Conservation (phyloP, 1,140 invertebrate species). For the Spodoptera litura region DNA sequence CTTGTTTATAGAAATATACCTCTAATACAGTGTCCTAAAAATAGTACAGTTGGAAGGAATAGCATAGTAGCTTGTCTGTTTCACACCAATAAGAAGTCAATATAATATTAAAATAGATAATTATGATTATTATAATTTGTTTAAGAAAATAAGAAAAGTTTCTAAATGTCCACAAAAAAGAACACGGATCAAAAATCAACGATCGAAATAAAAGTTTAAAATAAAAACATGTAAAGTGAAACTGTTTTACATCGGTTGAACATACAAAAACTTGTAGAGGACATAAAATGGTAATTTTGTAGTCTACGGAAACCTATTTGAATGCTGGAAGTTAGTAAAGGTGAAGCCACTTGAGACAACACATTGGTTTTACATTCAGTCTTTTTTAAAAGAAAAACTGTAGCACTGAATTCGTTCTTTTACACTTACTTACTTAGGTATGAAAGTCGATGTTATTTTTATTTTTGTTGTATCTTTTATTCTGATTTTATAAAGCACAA, state of each 20-base stretch:
- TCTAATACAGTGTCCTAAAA: too few relatives aligned
- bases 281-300: conserved; percentile 53
- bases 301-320: conserved; percentile 50
- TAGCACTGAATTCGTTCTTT: background rate
- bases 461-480: background rate
- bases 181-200: background rate
- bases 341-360: conserved; percentile 21
- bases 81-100: too few relatives aligned
- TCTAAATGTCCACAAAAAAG: too few relatives aligned
- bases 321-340: conserved; percentile 38
- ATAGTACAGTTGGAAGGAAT: too few relatives aligned
- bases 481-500: too few relatives aligned
- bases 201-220: background rate
- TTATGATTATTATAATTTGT: too few relatives aligned
- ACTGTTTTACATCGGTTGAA: conserved; percentile 9
- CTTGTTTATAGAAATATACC: too few relatives aligned
- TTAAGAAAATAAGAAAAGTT: too few relatives aligned
- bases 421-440: background rate
- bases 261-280: conserved; percentile 33
- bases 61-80: too few relatives aligned
- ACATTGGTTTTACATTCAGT: conserved; percentile 25
- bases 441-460: background rate
- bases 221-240: background rate
- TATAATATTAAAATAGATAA: too few relatives aligned
- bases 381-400: conserved; percentile 3